Evolutionary conservation across 1,140 invertebrate species (phyloP).

Genomic region (Tetramorium alpestre): DNA sequence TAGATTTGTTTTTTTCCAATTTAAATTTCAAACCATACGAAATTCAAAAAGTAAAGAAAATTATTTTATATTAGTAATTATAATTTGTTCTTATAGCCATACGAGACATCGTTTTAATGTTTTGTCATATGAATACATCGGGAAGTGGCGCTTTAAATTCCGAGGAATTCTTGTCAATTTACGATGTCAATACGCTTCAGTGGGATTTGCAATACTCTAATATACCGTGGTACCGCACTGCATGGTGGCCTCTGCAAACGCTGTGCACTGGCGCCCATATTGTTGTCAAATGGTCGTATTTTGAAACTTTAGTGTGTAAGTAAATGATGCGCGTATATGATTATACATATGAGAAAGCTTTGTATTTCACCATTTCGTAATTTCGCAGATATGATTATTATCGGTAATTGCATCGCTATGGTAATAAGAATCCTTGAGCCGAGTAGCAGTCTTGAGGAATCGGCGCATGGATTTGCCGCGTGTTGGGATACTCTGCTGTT

Average conservation of each 20-base stretch:
- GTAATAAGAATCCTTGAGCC: slow-evolving; percentile 86
- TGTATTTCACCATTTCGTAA: background rate
- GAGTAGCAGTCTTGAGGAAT: slow-evolving; percentile 85
- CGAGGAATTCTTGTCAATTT: slow-evolving; percentile 93
- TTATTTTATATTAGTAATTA: background rate
- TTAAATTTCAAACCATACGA: background rate
- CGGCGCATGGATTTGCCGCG: slow-evolving; percentile 88
- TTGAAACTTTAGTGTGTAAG: slow-evolving; percentile 91
- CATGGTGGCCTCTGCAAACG: slow-evolving; percentile 88
- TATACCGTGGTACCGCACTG: slow-evolving; percentile 90
- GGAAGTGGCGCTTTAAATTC: slow-evolving; percentile 88
- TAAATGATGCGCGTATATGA: slow-evolving; percentile 63
- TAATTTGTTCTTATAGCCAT: slow-evolving; percentile 85
- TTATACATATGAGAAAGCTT: background rate
- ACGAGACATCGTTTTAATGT: slow-evolving; percentile 93
- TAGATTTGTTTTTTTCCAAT: background rate
- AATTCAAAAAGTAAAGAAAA: background rate
- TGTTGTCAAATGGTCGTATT: slow-evolving; percentile 90
- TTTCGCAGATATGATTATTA: slow-evolving; percentile 88
- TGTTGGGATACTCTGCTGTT: slow-evolving; percentile 92
- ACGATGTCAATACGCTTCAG: slow-evolving; percentile 90
- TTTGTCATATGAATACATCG: slow-evolving; percentile 91
- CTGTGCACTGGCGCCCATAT: slow-evolving; percentile 88
- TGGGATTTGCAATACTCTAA: slow-evolving; percentile 90
- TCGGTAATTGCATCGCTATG: slow-evolving; percentile 90